Base-by-base conservation (phyloP, 2,888 invertebrate genomes). In the Polia nebulosa region DNA sequence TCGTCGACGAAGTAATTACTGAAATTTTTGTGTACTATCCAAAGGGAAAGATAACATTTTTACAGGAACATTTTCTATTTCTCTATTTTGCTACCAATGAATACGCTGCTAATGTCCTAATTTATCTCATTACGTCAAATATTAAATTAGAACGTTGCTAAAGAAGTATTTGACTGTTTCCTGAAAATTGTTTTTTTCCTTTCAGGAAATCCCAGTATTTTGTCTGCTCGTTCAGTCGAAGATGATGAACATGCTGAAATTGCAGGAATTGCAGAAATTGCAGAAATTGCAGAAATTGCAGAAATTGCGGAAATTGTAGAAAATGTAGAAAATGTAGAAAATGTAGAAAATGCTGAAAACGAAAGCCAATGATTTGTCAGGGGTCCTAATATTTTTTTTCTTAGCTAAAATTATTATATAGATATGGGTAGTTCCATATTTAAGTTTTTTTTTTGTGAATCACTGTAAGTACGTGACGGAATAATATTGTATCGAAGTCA, bases 201-300 rank as follows among this genome's bases (percentile, higher is more conserved):
- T 69, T 44, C 72, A 72, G 72, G 13, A 0, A 6, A 22, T n/a
- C 11, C 39, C 6, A 53, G n/a, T 36, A 36, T 49, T 20, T 11
- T 9, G 8, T 69, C 76, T n/a, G 60, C 60, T 11, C 57, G n/a
- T 20, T 60, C 76, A 5, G 44, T 39, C 1, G 47, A 68, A 29
- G 76, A 75, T 29, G 52, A 39, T 41, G 64, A 71, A 20, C 6
- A 32, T 15, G 11, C 13, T 3, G 9, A 9, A 2, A 7, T 7
- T 29, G 29, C 3, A 5, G 29, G 7, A 29, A 29, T 5, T 29
- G 32, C 2, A 8, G 32, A 34, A 34, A 34, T 11, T 11, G 32
- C 4, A 5, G 36, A 36, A 36, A 15, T 15, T 15, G 36, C 1
- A 3, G 36, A 15, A 36, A 15, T 4, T 5, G 36, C 15, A 0